Evolutionary conservation across 2,797 vertebrate species (phyloP).

Genomic region (Alcedo quadribrachys): DNA sequence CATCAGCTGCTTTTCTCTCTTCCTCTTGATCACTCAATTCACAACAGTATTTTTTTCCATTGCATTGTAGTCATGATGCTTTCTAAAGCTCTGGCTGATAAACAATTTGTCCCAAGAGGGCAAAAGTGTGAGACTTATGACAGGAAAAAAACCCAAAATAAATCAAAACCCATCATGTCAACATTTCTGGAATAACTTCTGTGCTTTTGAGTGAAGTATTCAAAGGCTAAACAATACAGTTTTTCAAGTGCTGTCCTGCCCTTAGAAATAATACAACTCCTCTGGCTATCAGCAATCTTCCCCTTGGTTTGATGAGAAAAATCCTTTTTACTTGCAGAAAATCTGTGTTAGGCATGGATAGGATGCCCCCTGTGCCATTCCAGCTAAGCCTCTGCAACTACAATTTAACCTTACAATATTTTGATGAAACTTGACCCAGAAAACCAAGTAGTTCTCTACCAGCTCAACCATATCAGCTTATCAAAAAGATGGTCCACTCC

Average conservation of each 20-base stretch:
- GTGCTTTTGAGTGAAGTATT: not conserved
- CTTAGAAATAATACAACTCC: not conserved
- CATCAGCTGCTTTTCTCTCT: not conserved
- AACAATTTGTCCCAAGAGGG: not conserved
- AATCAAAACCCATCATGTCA: not conserved
- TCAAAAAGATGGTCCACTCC: not conserved
- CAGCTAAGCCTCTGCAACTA: not conserved
- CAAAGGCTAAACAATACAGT: not conserved
- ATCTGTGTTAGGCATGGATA: not conserved
- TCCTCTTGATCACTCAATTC: not conserved
- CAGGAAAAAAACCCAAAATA: not conserved
- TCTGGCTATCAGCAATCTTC: not conserved
- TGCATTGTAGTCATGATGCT: not conserved
- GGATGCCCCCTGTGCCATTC: not conserved
- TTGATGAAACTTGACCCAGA: not conserved
- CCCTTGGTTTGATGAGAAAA: not conserved
- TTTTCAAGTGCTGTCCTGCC: not conserved
- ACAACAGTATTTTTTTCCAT: not conserved
- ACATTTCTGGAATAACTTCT: not conserved
- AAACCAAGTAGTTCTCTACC: not conserved
- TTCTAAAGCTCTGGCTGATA: not conserved
- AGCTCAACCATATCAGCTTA: not conserved
- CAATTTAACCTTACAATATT: not conserved
- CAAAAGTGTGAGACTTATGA: not conserved
- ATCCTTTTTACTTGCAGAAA: not conserved